A percentile compares a stretch with the other conserved stretches of the same genome.
Conservation (phyloP, 2,888 invertebrate genomes). For the Dynastes tityus region DNA sequence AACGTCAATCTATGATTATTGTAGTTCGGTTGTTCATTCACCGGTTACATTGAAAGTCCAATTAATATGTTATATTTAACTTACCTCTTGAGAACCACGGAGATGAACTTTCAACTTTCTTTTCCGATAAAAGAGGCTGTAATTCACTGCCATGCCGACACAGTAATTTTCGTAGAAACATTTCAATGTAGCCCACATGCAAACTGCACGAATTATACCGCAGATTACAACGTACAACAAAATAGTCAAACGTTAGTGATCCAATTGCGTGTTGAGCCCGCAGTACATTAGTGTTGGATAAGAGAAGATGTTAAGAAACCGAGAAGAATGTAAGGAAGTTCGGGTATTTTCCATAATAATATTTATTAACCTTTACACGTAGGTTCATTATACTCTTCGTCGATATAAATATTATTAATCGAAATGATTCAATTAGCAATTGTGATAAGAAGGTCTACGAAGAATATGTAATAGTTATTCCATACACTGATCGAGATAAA, state of each 20-base stretch:
- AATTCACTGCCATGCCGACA: background rate
- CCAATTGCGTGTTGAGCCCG: background rate
- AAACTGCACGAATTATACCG: background rate
- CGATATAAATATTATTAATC: slow-evolving; percentile 8
- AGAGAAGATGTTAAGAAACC: background rate
- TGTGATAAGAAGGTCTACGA: slow-evolving; percentile 26
- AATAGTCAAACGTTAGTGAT: background rate
- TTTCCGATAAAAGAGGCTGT: slow-evolving; percentile 10
- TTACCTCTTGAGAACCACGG: slow-evolving; percentile 6
- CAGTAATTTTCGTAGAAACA: slow-evolving; percentile 14
- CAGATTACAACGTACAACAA: background rate
- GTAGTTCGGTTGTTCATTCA: too few species aligned
- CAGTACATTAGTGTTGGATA: slow-evolving; percentile 7
- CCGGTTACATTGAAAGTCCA: too few species aligned
- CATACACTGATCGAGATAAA: too few species aligned
- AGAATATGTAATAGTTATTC: slow-evolving; percentile 1
- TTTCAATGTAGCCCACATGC: background rate
- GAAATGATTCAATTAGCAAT: background rate
- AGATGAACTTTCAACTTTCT: background rate
- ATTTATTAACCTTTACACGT: slow-evolving; percentile 36
- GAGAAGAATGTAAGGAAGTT: background rate
- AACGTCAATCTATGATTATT: too few species aligned
- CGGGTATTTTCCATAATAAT: slow-evolving; percentile 21
- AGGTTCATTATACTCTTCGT: slow-evolving; percentile 29
- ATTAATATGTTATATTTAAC: background rate